Evolutionary conservation across 2,797 vertebrate species (phyloP).

Genomic region (Choloepus didactylus): DNA sequence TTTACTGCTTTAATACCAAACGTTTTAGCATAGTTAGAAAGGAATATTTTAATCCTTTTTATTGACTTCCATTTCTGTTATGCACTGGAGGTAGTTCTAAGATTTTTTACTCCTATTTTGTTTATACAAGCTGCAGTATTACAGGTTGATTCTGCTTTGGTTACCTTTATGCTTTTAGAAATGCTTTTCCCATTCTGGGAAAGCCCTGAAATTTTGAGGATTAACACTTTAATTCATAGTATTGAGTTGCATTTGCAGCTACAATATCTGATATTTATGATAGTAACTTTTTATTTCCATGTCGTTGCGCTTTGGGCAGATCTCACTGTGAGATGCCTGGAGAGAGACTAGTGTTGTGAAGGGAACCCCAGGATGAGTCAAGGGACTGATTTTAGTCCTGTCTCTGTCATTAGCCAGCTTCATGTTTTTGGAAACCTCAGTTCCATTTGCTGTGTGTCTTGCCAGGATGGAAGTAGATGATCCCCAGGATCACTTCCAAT

Average conservation of each 20-base stretch:
- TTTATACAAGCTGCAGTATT: not conserved
- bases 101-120: constrained; percentile 36
- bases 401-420: not conserved
- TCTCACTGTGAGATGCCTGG: not conserved
- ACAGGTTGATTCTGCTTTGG: not conserved
- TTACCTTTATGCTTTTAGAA: not conserved
- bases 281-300: not conserved
- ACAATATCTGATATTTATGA: not conserved
- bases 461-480: not conserved
- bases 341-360: not conserved
- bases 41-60: constrained; percentile 58
- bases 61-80: constrained; percentile 32
- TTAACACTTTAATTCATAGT: constrained; percentile 33
- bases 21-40: constrained; percentile 50
- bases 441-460: not conserved
- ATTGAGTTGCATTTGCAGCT: not conserved
- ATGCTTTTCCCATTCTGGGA: not conserved
- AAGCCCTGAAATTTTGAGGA: constrained; percentile 17
- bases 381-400: not conserved
- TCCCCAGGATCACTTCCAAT: not conserved
- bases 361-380: too few species aligned
- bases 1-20: constrained; percentile 58
- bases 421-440: not conserved
- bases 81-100: not conserved
- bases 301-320: not conserved